Conservation (phyloP, 1,140 invertebrate species). For the Platorchestia sp. region DNA sequence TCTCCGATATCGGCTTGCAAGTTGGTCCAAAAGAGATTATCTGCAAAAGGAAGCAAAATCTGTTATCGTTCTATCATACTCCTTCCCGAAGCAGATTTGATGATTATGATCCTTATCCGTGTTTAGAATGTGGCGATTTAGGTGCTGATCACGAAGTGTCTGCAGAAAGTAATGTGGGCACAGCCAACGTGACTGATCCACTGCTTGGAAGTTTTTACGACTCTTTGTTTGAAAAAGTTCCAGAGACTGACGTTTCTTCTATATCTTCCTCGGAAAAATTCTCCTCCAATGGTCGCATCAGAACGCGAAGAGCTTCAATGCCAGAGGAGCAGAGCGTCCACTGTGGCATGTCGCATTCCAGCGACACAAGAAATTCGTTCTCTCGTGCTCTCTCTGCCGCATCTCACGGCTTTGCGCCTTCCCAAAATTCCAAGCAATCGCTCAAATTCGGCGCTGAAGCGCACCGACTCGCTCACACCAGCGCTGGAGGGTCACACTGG, state of each 20-base stretch:
- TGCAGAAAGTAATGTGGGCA: conserved; percentile 8
- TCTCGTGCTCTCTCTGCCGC: not conserved
- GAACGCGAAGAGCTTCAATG: conserved; percentile 43
- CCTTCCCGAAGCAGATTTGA: conserved; percentile 1
- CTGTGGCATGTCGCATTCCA: not conserved
- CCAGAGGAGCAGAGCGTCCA: not conserved
- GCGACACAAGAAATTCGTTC: not conserved
- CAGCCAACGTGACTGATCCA: not conserved
- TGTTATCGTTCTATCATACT: conserved; percentile 50
- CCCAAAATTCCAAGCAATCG: not conserved
- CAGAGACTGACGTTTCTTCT: not conserved
- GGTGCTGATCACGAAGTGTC: conserved; percentile 11
- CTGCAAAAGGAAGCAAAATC: conserved; percentile 51
- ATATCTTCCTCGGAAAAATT: not conserved
- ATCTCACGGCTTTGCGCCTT: not conserved
- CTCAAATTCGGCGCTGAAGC: not conserved
- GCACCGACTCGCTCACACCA: not conserved
- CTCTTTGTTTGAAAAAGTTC: not conserved
- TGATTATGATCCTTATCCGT: conserved; percentile 12
- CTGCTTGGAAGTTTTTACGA: not conserved
- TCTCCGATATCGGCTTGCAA: conserved; percentile 54
- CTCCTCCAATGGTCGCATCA: conserved; percentile 51
- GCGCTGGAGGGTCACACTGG: not conserved
- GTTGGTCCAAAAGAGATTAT: conserved; percentile 49
- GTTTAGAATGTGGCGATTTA: conserved; percentile 14